Base-by-base conservation (phyloP, 1,140 invertebrate genomes). In the Daktulosphaira vitifoliae region DNA sequence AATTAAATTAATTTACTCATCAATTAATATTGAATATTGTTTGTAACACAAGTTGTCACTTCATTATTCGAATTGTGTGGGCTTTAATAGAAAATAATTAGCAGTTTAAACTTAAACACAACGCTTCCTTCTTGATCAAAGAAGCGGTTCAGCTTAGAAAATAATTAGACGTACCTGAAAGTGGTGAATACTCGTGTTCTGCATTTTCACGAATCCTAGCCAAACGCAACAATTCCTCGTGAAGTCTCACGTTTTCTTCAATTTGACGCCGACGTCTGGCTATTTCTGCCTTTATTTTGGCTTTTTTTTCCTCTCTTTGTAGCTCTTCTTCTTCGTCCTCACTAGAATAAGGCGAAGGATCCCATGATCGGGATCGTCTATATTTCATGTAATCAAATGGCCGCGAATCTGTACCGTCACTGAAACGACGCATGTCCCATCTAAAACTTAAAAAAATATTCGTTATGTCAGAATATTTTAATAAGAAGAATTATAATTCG, bases 281-380 rank as follows among this genome's bases (percentile, higher is more conserved):
- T 65, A 84, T 84, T 72, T 85, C 83, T 11, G 80, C 80, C 71
- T 84, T 82, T 48, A 84, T 79, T 67, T 80, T 77, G 13, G 79
- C 77, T 68, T 82, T 81, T 70, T 82, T 82, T 68, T 83, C 80
- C 70, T 84, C 82, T 3, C 79, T 67, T 18, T 70, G 76, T 23
- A 78, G 67, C 50, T 76, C 69, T 52, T 78, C 74, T 9, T 62
- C 56, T 15, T 62, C 56, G 37, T 77, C 77, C 59, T 79, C 80
- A 52, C 76, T 77, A 20, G 75, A 77, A 67, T 80, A 80, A 5
- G 80, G 81, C 1, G 80, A 81, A 3, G 81, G 81, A 68, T 82
- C 79, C 80, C 80, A 82, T 8, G 80, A 82, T 18, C 79, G 76
- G 2, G 80, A 77, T 65, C 80, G 80, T 13, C 76, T 69, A 46